phyloP scores from a whole-genome alignment of 1,140 invertebrate genomes.

The Sogatella furcifera region DNA sequence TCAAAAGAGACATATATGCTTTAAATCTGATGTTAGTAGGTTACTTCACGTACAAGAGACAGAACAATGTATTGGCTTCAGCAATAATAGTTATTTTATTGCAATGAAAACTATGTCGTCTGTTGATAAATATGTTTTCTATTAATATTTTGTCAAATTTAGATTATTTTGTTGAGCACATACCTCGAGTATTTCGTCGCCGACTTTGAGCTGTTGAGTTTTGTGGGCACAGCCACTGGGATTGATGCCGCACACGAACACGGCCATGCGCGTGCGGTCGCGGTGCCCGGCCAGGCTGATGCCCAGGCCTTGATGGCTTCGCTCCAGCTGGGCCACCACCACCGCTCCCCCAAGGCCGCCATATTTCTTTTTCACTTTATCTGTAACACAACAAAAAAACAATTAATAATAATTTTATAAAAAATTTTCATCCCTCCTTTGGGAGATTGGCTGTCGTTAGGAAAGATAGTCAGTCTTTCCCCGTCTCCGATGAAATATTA shows the following conservation, averaged over 20 bases:
- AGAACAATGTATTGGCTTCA: too few relatives aligned
- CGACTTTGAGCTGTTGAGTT: conserved; percentile 68
- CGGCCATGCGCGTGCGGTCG: conserved; percentile 89
- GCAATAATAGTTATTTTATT: too few relatives aligned
- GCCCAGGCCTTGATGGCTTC: conserved; percentile 56
- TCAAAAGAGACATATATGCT: too few relatives aligned
- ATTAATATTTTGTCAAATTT: too few relatives aligned
- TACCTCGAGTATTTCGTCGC: conserved; percentile 94
- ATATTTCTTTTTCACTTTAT: conserved; percentile 88
- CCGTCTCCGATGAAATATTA: too few relatives aligned
- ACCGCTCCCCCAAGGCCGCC: conserved; percentile 56
- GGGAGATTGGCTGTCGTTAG: too few relatives aligned
- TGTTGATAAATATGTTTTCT: too few relatives aligned
- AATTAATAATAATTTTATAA: background rate
- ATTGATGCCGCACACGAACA: conserved; percentile 91
- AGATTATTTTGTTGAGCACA: conserved; percentile 14
- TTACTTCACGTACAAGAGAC: too few relatives aligned
- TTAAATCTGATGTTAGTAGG: too few relatives aligned
- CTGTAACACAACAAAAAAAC: conserved; percentile 39
- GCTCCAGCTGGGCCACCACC: conserved; percentile 59
- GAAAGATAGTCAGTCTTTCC: too few relatives aligned
- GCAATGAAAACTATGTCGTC: too few relatives aligned
- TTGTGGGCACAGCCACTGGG: conserved; percentile 70
- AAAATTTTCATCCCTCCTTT: too few relatives aligned
- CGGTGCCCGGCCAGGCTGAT: conserved; percentile 89